Percentiles rank a stretch among this genome's conserved stretches.
phyloP scores from a whole-genome alignment of 2,113 vertebrate genomes.

The Crotalus horridus region DNA sequence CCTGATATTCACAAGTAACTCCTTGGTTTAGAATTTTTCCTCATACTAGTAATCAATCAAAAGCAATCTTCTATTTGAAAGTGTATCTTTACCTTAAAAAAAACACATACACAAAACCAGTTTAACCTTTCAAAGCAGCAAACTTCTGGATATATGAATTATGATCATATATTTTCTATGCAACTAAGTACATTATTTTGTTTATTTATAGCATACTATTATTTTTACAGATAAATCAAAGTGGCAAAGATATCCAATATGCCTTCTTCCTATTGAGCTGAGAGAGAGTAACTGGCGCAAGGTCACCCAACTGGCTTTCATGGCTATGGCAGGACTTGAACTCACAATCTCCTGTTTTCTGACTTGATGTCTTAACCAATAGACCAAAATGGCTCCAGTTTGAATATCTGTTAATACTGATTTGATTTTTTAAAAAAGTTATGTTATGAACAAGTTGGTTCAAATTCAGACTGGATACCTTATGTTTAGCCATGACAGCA shows the following conservation, averaged over 20 bases:
- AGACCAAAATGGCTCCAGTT: background rate
- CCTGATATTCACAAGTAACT: background rate
- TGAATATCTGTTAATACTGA: background rate
- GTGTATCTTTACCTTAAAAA: background rate
- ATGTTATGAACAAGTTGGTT: background rate
- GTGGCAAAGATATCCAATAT: background rate
- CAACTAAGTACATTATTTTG: background rate
- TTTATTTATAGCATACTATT: background rate
- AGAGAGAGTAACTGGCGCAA: background rate
- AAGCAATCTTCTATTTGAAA: background rate
- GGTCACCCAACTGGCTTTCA: background rate
- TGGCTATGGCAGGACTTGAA: background rate
- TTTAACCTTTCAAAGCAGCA: background rate
- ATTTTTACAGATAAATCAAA: background rate
- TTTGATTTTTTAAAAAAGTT: background rate
- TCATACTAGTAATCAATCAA: background rate
- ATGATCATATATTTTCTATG: background rate
- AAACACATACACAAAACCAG: background rate
- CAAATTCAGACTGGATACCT: conserved; percentile 68
- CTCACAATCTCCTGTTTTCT: background rate
- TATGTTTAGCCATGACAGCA: conserved; percentile 96
- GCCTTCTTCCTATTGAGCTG: background rate
- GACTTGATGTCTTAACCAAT: background rate
- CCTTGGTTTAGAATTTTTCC: background rate
- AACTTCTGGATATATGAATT: background rate